Conservation (phyloP, 2,888 invertebrate species). For the Phoronis australis region DNA sequence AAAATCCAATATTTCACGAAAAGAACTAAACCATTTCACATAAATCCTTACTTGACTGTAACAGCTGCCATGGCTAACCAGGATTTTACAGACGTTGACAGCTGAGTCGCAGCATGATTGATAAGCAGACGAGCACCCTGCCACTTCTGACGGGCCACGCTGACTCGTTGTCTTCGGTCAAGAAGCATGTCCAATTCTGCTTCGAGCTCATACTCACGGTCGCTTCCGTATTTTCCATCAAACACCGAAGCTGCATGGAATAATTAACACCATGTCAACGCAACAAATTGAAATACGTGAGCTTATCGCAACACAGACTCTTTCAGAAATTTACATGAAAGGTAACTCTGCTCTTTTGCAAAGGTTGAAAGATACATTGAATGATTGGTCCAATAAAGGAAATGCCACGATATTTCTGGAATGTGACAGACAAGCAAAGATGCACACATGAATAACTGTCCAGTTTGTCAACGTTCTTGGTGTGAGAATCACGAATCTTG, state of each 20-base stretch:
- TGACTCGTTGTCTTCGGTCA: slow-evolving; percentile 55
- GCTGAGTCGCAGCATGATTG: slow-evolving; percentile 56
- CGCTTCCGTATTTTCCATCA: slow-evolving; percentile 57
- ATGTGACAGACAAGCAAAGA: no score
- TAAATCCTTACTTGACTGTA: no score
- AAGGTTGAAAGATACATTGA: background rate
- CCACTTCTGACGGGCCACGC: slow-evolving; percentile 57
- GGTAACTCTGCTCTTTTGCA: background rate
- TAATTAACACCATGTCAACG: background rate
- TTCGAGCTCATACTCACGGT: slow-evolving; percentile 56
- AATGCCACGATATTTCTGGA: no score
- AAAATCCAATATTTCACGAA: no score
- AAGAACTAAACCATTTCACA: no score
- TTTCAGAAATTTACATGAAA: background rate
- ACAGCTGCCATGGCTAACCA: no score
- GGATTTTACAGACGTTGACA: slow-evolving; percentile 53
- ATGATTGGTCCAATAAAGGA: background rate
- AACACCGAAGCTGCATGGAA: slow-evolving; percentile 53
- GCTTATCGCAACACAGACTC: background rate
- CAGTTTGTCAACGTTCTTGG: no score
- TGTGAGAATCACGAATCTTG: no score
- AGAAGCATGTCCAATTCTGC: slow-evolving; percentile 54
- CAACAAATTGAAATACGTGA: background rate
- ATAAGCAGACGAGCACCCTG: slow-evolving; percentile 53
- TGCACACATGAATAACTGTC: no score